Evolutionary conservation across 1,140 invertebrate species (phyloP).

Genomic region (Lithobius niger): DNA sequence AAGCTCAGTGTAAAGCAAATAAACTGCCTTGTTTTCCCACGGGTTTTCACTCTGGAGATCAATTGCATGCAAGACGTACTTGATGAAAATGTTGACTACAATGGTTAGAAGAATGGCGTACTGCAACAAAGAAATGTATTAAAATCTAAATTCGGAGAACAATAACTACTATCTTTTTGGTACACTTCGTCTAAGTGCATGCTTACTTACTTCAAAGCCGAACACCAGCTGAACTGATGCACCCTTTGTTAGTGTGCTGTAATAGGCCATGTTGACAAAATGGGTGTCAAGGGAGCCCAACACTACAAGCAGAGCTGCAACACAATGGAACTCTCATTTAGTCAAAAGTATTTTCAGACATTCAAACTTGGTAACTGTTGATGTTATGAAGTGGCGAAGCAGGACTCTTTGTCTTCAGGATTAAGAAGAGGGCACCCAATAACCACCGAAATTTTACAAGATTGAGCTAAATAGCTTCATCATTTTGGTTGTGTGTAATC

Average conservation of each 20-base stretch:
- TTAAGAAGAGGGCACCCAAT: no score
- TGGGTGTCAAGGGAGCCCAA: constrained; percentile 70
- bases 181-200: background rate
- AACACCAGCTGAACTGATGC: constrained; percentile 97
- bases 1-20: constrained; percentile 90
- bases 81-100: constrained; percentile 83
- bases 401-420: no score
- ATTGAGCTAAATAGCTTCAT: no score
- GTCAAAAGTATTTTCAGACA: no score
- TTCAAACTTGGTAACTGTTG: no score
- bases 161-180: background rate
- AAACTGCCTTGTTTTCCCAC: constrained; percentile 99
- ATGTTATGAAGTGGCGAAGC: no score
- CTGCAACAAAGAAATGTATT: constrained; percentile 28
- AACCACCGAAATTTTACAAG: no score
- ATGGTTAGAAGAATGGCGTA: constrained; percentile 94
- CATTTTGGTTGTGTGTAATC: no score
- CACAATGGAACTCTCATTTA: no score
- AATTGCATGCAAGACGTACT: constrained; percentile 87
- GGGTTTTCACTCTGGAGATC: constrained; percentile 90
- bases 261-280: constrained; percentile 89
- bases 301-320: constrained; percentile 57
- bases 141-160: background rate
- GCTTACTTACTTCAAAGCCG: constrained; percentile 68
- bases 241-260: constrained; percentile 83